Conservation (phyloP, 2,797 vertebrate species). For the Simalia tracyae region DNA sequence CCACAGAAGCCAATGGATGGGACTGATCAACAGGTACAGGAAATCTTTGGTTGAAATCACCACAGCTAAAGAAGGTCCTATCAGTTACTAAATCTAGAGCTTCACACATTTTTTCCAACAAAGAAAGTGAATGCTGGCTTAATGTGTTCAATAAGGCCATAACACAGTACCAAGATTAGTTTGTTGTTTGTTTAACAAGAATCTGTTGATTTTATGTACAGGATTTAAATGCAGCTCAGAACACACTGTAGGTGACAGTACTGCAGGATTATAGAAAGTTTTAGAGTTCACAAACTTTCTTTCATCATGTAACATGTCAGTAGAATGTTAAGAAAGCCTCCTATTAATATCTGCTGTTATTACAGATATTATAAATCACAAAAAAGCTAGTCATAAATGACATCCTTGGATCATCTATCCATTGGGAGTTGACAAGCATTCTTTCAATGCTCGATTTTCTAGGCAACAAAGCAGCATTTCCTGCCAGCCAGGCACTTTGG, state of each 20-base stretch:
- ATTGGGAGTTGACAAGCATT: slow-evolving; percentile 1
- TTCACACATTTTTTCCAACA: neutral
- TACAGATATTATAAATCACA: neutral
- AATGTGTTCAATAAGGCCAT: neutral
- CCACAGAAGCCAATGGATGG: neutral
- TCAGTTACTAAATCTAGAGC: neutral
- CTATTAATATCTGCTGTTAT: neutral
- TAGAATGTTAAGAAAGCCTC: neutral
- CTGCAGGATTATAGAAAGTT: neutral
- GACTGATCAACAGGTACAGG: neutral
- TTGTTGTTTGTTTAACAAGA: neutral
- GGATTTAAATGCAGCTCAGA: neutral
- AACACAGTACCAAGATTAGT: neutral
- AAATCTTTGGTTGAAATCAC: neutral
- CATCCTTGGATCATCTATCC: neutral
- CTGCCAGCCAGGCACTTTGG: too few species aligned
- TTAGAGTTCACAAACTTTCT: neutral
- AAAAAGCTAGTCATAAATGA: neutral
- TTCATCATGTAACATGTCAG: neutral
- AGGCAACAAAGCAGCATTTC: neutral
- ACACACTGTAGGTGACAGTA: neutral
- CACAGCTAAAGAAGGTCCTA: neutral
- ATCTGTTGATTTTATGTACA: neutral
- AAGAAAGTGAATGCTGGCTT: neutral
- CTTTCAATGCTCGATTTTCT: neutral